Base-by-base conservation (phyloP, 2,888 invertebrate species). In the Tachina lurida region DNA sequence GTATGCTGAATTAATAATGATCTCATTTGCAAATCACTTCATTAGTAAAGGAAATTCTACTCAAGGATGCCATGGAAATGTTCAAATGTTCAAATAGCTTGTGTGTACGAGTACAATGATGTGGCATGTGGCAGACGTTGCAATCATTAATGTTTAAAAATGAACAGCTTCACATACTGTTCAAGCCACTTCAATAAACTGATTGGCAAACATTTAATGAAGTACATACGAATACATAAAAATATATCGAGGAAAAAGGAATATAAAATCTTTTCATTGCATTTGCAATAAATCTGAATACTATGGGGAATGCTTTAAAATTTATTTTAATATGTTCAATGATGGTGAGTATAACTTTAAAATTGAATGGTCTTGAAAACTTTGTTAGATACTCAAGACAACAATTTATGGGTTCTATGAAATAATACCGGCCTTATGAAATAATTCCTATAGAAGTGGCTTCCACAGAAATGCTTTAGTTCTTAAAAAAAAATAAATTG, bases 1-100 rank as follows among this genome's bases (percentile, higher is more conserved):
- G 76, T 73, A 81, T 62, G 73, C 73, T 68, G 63, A 81, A 82
- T 85, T 75, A 65, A 75, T 78, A 78, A 79, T 81, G 70, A 87
- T 85, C 73, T 73, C 63, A 87, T 84, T 87, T 84, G 71, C 62
- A 85, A 87, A 76, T 78, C 84, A 77, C 84, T 84, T 81, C 75
- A 84, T 84, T 82, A 84, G 81, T 77, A 58, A 31, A 79, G 83
- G 87, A 87, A 84, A 85, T 85, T 73, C 87, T 84, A 73, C 74
- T 74, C 70, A 81, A 74, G 67, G 75, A 65, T 83, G 70, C 76
- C 82, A 86, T 70, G 58, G 84, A 81, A 85, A 87, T 81, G 62
- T 77, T 31, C 52, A 54, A 68, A 19, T 19, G 31, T 22, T 1
- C n/a, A n/a, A n/a, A n/a, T 22, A 31, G 9, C 4, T 19, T n/a